Base-by-base conservation (phyloP, 2,797 vertebrate species). In the Iguana delicatissima region DNA sequence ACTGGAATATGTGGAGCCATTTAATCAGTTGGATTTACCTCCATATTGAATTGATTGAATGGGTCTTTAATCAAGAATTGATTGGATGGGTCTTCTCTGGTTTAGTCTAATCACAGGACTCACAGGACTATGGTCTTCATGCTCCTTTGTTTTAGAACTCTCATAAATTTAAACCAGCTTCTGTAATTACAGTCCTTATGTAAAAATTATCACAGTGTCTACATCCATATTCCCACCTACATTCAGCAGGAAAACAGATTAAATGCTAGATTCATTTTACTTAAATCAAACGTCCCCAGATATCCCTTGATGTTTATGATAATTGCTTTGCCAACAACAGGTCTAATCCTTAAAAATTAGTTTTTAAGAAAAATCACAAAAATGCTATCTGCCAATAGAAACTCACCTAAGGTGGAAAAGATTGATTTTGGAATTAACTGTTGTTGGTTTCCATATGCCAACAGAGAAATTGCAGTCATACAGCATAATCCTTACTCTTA, bases 261-360 rank as follows among this genome's bases (percentile, higher is more conserved):
- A n/a, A 20, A 4, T 16, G n/a, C 64, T 79, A 74, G 55, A 74
- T 32, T 46, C 0, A n/a, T 62, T 74, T 74, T 74, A 73, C n/a
- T 13, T 13, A 4, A 74, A 74, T n/a, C 20, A 42, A 46, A 89
- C 13, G 26, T 22, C 18, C 12, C 35, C 24, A 46, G 38, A 46
- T 38, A 83, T 83, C 69, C 35, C 62, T 83, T 83, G 46, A 83
- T 83, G 69, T 38, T 89, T 74, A 59, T 87, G 42, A 52, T 89
- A 74, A 83, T 74, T 74, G 59, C 80, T 83, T 89, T 89, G 67
- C 59, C 62, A 67, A 55, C 67, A 46, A 89, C 29, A 50, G 87
- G 2, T 26, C 35, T 87, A 62, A 84, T 84, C 46, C 77, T 82
- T 89, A 29, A 57, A n/a, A 74, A 89, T 5, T 16, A 50, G 59